Base-by-base conservation (phyloP, 2,797 vertebrate species). In the Lagodon rhomboides region DNA sequence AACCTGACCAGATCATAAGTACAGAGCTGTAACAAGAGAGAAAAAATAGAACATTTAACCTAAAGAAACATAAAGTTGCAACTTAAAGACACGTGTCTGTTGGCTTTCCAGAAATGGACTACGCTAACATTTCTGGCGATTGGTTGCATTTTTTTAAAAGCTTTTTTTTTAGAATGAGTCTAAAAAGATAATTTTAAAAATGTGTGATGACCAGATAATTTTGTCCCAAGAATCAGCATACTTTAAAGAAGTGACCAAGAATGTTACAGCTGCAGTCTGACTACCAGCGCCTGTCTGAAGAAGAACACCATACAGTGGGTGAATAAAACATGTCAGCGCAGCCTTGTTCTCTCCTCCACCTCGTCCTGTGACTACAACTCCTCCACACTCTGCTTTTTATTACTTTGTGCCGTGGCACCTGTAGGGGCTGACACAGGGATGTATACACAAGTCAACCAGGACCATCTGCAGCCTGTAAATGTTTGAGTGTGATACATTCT, bases 401-500 rank as follows among this genome's bases (percentile, higher is more conserved):
- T 92, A 94, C 56, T 56, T 66, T 23, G 69, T 78, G 75, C 81
- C 15, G 77, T 46, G 87, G 89, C 93, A 96, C 95, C 94, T 96
- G 95, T 87, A 93, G 85, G 66, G 79, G 60, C 79, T 75, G 79
- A 84, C 71, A 76, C 66, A 67, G 72, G 75, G 79, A 87, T 63
- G 84, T 84, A 85, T 76, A 84, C 74, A 90, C 79, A 74, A 82
- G 79, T 75, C 85, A 88, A 90, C 68, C 78, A 90, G 87, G 90
- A 92, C 91, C 90, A 91, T 87, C 91, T 93, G 90, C 80, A 85
- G 90, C 87, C 91, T 76, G 87, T 82, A 82, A 91, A 85, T 75
- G 80, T 89, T 92, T 90, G 88, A 88, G 88, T 90, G 87, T 84
- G 87, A 93, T 93, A 85, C 87, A 92, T 93, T 95, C 89, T 93